phyloP scores from a whole-genome alignment of 2,113 vertebrate species.

The Cynopterus brachyotis region DNA sequence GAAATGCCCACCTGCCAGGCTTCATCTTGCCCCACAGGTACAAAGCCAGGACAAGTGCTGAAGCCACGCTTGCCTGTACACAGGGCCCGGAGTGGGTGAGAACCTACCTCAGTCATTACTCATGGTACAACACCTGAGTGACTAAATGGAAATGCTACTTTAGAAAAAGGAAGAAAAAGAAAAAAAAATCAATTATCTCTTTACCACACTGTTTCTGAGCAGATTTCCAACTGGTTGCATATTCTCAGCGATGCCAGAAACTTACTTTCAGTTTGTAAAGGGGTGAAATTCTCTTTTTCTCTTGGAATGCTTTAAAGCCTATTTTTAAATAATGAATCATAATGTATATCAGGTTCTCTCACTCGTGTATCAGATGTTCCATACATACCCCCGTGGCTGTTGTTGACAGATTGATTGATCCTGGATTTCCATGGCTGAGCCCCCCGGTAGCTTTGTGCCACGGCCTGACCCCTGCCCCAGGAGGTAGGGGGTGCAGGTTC shows the following conservation, averaged over 20 bases:
- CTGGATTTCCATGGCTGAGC: background rate
- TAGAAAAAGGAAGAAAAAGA: background rate
- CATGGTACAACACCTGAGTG: background rate
- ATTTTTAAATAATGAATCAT: constrained; percentile 2
- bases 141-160: background rate
- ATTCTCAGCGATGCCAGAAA: background rate
- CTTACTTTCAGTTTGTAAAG: background rate
- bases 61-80: fast-evolving
- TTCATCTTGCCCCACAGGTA: background rate
- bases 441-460: background rate
- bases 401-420: constrained; percentile 61
- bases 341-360: background rate
- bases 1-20: background rate
- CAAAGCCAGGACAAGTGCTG: background rate
- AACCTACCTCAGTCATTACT: background rate
- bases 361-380: background rate
- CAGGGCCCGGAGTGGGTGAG: background rate
- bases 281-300: background rate
- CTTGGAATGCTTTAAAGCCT: background rate
- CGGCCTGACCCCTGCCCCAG: background rate
- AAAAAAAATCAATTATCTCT: background rate
- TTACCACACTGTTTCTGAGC: background rate
- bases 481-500: background rate
- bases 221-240: background rate
- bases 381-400: background rate